These are phyloP conservation scores for Ara ararauna DNA, from an alignment of 2,797 vertebrate genomes.

Conservation along the genomic window DNA sequence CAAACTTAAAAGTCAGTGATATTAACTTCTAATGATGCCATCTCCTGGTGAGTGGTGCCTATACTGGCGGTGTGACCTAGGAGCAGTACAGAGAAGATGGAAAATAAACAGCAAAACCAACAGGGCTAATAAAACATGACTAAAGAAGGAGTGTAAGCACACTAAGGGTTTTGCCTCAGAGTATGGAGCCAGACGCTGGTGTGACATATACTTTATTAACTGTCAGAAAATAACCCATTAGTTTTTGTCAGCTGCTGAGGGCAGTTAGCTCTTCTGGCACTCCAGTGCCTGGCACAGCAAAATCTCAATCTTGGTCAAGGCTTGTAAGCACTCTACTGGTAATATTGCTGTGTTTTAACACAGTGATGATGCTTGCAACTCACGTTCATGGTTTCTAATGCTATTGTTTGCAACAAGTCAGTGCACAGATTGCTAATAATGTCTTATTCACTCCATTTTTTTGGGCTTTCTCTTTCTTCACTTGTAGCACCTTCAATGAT, in stretches of 20 bases:
- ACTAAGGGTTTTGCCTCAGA: neutral
- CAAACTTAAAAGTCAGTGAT: neutral
- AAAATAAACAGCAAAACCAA: neutral
- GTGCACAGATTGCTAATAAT: neutral
- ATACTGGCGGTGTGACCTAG: neutral
- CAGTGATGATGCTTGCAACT: neutral
- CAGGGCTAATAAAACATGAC: neutral
- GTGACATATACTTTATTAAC: neutral
- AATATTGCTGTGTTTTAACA: neutral
- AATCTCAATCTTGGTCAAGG: neutral
- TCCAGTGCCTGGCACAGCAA: neutral
- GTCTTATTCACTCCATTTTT: neutral
- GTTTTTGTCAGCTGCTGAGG: neutral
- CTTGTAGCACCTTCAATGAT: neutral
- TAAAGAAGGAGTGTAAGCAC: neutral
- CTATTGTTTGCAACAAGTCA: neutral
- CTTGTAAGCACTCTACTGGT: neutral
- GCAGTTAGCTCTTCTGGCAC: neutral
- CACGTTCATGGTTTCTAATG: neutral
- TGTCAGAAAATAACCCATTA: neutral
- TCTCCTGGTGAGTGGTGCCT: constrained; percentile 8
- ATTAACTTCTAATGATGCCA: constrained; percentile 44
- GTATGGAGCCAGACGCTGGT: neutral
- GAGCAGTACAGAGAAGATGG: neutral
- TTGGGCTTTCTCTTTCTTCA: neutral